Conservation (phyloP, 2,113 vertebrate genomes). For the Hyaena hyaena region DNA sequence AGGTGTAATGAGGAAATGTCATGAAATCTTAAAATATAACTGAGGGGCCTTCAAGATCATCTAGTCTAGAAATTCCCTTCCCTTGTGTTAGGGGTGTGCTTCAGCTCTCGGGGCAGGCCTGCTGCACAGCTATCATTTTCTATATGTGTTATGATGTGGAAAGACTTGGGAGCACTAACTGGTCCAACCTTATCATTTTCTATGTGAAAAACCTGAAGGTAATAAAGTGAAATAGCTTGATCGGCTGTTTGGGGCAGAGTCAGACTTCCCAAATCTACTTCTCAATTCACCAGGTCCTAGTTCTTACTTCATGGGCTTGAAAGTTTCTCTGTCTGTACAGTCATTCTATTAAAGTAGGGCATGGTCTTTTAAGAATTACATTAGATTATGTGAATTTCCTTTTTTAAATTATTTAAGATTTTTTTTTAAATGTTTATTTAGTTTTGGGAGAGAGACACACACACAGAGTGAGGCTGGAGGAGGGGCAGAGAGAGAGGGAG, state of each 20-base stretch:
- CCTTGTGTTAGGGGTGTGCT: neutral
- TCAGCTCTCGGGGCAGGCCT: neutral
- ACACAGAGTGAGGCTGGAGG: too few species aligned
- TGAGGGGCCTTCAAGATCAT: neutral
- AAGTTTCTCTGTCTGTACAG: neutral
- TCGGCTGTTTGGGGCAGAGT: neutral
- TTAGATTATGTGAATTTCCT: neutral
- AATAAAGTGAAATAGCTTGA: neutral
- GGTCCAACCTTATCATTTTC: neutral
- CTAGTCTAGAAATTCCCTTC: neutral
- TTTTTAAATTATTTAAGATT: neutral
- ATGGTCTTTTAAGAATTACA: neutral
- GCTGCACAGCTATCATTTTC: neutral
- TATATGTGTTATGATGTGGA: neutral
- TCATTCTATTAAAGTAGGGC: neutral
- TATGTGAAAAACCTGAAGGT: neutral
- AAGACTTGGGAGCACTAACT: neutral
- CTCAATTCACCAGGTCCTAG: neutral
- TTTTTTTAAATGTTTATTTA: too few species aligned
- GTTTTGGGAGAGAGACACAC: too few species aligned
- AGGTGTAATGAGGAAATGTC: neutral
- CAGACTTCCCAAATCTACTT: neutral
- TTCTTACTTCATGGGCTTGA: neutral
- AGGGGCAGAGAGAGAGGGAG: too few species aligned
- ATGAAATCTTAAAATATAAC: neutral